phyloP scores from a whole-genome alignment of 2,888 invertebrate species.

The Euphydryas editha region DNA sequence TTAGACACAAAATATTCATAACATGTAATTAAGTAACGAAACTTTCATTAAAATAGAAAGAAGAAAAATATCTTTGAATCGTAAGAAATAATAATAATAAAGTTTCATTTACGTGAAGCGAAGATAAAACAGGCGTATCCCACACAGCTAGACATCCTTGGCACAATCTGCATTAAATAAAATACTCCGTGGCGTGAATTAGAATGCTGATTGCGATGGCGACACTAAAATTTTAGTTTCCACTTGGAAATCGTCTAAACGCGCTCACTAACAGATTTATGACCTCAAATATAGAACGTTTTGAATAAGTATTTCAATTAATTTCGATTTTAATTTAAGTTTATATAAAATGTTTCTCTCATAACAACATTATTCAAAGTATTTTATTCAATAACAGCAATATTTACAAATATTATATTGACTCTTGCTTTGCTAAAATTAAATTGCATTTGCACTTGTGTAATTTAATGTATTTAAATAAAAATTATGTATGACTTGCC shows the following conservation, averaged over 20 bases:
- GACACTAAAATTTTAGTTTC: conserved; percentile 33
- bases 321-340: not conserved
- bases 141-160: conserved; percentile 32
- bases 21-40: not conserved
- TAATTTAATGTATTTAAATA: not conserved
- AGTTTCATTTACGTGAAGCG: not conserved
- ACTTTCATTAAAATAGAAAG: conserved; percentile 5
- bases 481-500: not conserved
- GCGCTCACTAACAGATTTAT: conserved; percentile 6
- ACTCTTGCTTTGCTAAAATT: not conserved
- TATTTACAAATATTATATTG: not conserved
- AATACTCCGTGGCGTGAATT: conserved; percentile 37
- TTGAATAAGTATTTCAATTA: not conserved
- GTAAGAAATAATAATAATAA: not conserved
- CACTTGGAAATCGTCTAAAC: conserved; percentile 32
- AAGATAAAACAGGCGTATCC: conserved; percentile 21
- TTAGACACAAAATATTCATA: conserved; percentile 9
- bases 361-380: no score
- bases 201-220: conserved; percentile 34
- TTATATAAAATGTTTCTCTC: not conserved
- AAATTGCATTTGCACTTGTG: not conserved
- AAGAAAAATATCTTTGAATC: not conserved
- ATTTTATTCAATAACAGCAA: no score
- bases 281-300: not conserved
- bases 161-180: conserved; percentile 32